Conservation (phyloP, 35 echinoderm and acorn worm species). For the Stichopus chloronotus region DNA sequence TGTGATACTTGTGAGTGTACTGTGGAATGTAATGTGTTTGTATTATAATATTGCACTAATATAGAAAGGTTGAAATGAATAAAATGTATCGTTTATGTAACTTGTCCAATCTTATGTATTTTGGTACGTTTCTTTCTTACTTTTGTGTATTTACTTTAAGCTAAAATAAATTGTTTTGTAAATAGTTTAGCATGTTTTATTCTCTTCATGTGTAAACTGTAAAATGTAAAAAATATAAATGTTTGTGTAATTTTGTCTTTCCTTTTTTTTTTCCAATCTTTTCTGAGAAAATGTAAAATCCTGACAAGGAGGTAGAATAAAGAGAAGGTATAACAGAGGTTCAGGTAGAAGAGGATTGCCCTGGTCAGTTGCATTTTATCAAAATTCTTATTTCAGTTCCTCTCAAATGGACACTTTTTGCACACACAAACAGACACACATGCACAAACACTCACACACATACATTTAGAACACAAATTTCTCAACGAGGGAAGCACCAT, state of each 20-base stretch:
- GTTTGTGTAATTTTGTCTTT: conserved; percentile 16
- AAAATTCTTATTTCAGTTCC: background rate
- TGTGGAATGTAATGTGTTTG: conserved; percentile 48
- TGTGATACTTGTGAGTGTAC: background rate
- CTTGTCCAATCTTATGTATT: conserved; percentile 31
- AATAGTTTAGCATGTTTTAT: conserved; percentile 19
- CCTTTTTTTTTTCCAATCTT: background rate
- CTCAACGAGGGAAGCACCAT: background rate
- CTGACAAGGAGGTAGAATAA: conserved; percentile 27
- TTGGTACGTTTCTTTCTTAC: conserved; percentile 11
- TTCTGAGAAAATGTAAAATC: background rate
- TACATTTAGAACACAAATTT: background rate
- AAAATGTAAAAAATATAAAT: conserved; percentile 55
- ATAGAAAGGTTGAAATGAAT: conserved; percentile 51
- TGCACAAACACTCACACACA: background rate
- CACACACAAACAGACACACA: background rate
- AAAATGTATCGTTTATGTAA: conserved; percentile 37
- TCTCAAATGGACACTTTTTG: background rate
- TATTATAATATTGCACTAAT: conserved; percentile 38
- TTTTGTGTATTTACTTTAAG: background rate
- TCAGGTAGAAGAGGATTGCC: background rate
- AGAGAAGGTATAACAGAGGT: conserved; percentile 19
- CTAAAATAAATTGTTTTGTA: conserved; percentile 10
- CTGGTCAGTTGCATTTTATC: conserved; percentile 14
- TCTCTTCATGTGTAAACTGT: conserved; percentile 34